Evolutionary conservation across 2,113 vertebrate genomes (phyloP).

Genomic region (Narcine bancroftii): DNA sequence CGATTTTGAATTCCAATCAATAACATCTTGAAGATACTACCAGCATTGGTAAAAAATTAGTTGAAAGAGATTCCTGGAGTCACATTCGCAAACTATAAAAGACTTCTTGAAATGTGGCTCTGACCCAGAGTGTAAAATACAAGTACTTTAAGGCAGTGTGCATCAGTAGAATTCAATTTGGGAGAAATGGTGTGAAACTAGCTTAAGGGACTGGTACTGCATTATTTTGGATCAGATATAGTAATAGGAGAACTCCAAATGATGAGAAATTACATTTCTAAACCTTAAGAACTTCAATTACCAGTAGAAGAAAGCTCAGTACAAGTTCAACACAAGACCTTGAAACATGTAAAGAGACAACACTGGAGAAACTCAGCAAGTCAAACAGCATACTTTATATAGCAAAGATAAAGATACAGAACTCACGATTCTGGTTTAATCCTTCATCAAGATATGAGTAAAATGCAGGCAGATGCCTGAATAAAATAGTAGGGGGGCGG

Average conservation of each 20-base stretch:
- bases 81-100: neutral
- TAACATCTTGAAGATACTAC: neutral
- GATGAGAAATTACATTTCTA: neutral
- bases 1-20: neutral
- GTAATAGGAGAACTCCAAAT: neutral
- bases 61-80: neutral
- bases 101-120: neutral
- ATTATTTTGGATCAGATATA: constrained; percentile 9
- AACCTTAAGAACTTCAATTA: neutral
- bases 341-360: no score
- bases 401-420: no score
- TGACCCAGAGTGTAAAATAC: neutral
- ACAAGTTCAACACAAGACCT: no score
- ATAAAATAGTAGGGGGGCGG: no score
- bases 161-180: neutral
- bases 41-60: neutral
- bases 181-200: neutral
- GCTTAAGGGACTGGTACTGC: neutral
- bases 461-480: no score
- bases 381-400: no score
- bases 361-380: no score
- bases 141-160: neutral
- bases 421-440: no score
- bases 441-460: no score
- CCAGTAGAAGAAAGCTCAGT: neutral